Base-by-base conservation (phyloP, 2,888 invertebrate species). In the Agonopterix subpropinquella region DNA sequence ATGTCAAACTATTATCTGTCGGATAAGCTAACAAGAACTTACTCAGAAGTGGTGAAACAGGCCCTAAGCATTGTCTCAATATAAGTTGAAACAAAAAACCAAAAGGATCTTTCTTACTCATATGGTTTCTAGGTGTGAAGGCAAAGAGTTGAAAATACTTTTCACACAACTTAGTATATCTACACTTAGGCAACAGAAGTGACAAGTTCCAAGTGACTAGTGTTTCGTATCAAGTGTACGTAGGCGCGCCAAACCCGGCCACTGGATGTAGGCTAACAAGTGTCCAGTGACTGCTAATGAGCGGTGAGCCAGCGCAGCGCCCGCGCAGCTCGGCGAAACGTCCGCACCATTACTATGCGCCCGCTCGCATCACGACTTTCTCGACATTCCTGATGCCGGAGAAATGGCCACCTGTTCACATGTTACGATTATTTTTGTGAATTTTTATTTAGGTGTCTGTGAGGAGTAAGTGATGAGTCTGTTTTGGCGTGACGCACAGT, bases 341-440 rank as follows among this genome's bases (percentile, higher is more conserved):
- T 61, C 64, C 65, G 63, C 64, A 51, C 59, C 64, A 87, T 87
- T 87, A 88, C 86, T 87, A 88, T 88, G 88, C 87, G 79, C 70
- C 73, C 67, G 77, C 67, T 75, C 73, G 78, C 80, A 82, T 80
- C 81, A 83, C 80, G 80, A 88, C 88, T 88, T 88, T 88, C 88
- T 80, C 86, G 80, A 83, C 87, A 88, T 88, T 87, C 88, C 82
- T 85, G 73, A 71, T 73, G 73, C 69, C 70, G 78, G 85, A 82
- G 86, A 87, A 85, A 86, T 81, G 83, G 72, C 71, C 70, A 72
- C 74, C 39, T n/a, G 9, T 39, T 39, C 39, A 39, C 39, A n/a
- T 39, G 39, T 39, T 39, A 39, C 39, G n/a, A 39, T 39, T 39
- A 39, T n/a, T 39, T 39, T 39, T n/a, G 39, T 28, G 28, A 28